Evolutionary conservation across 2,113 vertebrate genomes (phyloP), one percentile per base, ranked within the genome.

Genomic region (Columba janthina): DNA sequence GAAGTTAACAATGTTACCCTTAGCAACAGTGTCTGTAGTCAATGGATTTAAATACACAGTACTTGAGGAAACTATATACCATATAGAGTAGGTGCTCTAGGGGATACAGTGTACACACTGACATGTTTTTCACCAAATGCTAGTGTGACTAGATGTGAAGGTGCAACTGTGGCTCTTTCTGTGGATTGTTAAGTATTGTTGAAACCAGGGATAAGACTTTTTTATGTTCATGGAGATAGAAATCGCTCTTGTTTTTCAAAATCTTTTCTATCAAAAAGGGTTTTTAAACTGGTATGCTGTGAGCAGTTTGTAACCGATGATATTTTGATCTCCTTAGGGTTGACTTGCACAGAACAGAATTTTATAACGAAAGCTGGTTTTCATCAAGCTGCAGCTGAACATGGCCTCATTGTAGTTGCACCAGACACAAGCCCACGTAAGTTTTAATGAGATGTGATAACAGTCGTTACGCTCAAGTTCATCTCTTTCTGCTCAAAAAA

Each of bases 301-400:
- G 31, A 71, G 65, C 40, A 50, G 2, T 40, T 31, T 40, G 38
- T 89, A 76, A 89, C n/a, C 38, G 53, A n/a, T 2, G 13, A 1
- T 95, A 6, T 57, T 97, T 95, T 94, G 24, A 9, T 97, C 71
- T 93, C 71, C 94, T 48, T 85, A 99, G 99, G 99, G 18, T 95
- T 99, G 96, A 99, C 99, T 4, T 99, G 99, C 72, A 99, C 99
- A 2, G 99, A 99, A 88, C 99, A 99, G 96, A 99, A 99, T 95
- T 99, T 99, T 91, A 99, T 99, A 97, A 99, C 99, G 0, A 99
- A 99, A 96, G 98, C 99, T 15, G 99, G 98, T 31, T 98, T 98
- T 80, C 99, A 99, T 46, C 98, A 98, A 72, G 98, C 98, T 8
- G 99, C 99, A 3, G 98, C 99, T 6, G 98, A 99, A 48, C 98